A percentile compares a stretch with the other conserved stretches of the same genome.
Conservation (phyloP, 2,888 invertebrate species). For the Piscicola geometra region DNA sequence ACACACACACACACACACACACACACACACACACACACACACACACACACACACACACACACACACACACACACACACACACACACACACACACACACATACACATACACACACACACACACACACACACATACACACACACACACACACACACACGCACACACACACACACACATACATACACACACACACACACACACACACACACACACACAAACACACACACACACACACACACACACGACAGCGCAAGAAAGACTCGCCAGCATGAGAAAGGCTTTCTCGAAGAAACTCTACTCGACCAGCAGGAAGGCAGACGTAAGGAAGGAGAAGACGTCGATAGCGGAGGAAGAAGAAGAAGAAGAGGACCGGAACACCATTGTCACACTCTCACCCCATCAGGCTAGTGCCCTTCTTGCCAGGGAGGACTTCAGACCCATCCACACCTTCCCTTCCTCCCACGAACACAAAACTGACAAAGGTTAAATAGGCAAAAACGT, state of each 20-base stretch:
- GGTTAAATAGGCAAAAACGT: too few relatives aligned
- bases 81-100: not conserved
- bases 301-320: not conserved
- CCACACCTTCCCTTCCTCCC: constrained; percentile 8
- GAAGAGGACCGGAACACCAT: constrained; percentile 24
- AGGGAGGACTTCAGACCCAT: constrained; percentile 31
- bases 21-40: not conserved
- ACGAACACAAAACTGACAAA: too few relatives aligned
- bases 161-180: constrained; percentile 25
- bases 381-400: constrained; percentile 31
- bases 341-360: constrained; percentile 13
- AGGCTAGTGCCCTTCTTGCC: constrained; percentile 18
- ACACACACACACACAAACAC: constrained; percentile 14
- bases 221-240: not conserved
- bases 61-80: not conserved
- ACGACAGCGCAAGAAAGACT: constrained; percentile 28
- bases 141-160: constrained; percentile 21
- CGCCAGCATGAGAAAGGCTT: constrained; percentile 34
- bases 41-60: not conserved
- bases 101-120: not conserved
- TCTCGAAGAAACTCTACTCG: constrained; percentile 25
- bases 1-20: not conserved
- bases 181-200: constrained; percentile 21
- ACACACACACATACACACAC: not conserved
- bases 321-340: not conserved